phyloP scores from a whole-genome alignment of 2,888 invertebrate species.

The Drosophila demipolita region DNA sequence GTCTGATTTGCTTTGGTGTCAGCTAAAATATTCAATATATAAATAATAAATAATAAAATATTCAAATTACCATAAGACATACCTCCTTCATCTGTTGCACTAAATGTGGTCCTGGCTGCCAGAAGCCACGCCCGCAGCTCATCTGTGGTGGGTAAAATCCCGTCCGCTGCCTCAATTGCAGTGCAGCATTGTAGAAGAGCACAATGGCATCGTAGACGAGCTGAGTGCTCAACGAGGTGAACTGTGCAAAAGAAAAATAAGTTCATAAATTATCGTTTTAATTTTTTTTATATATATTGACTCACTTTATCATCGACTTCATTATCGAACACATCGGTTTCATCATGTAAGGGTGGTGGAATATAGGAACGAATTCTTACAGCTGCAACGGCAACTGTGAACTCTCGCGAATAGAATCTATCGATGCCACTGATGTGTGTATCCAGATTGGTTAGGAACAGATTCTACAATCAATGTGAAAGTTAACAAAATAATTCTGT shows the following conservation, averaged over 20 bases:
- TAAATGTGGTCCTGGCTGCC: slow-evolving; percentile 87
- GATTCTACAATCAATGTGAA: slow-evolving; percentile 49
- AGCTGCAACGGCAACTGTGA: slow-evolving; percentile 64
- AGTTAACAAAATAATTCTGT: no score
- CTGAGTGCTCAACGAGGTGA: slow-evolving; percentile 61
- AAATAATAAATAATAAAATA: no score
- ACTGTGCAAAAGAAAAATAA: slow-evolving; percentile 28
- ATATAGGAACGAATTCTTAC: slow-evolving; percentile 70
- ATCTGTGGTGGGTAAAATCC: slow-evolving; percentile 68
- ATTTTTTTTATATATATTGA: neutral
- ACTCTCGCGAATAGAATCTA: slow-evolving; percentile 70
- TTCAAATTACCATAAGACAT: slow-evolving; percentile 37
- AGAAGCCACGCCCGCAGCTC: slow-evolving; percentile 79
- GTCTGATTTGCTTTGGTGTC: slow-evolving; percentile 87
- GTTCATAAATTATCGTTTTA: no score
- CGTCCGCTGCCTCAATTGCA: slow-evolving; percentile 46
- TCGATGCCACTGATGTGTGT: slow-evolving; percentile 80
- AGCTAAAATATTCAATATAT: slow-evolving; percentile 84
- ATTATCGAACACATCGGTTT: slow-evolving; percentile 72
- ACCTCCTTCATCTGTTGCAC: slow-evolving; percentile 89
- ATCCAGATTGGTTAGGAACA: slow-evolving; percentile 86
- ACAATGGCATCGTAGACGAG: slow-evolving; percentile 97
- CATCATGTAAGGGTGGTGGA: slow-evolving; percentile 73
- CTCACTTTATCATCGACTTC: slow-evolving; percentile 54
- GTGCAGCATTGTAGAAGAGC: slow-evolving; percentile 94